Evolutionary conservation across 2,888 invertebrate species (phyloP).

Genomic region (Ophioninae sp.): DNA sequence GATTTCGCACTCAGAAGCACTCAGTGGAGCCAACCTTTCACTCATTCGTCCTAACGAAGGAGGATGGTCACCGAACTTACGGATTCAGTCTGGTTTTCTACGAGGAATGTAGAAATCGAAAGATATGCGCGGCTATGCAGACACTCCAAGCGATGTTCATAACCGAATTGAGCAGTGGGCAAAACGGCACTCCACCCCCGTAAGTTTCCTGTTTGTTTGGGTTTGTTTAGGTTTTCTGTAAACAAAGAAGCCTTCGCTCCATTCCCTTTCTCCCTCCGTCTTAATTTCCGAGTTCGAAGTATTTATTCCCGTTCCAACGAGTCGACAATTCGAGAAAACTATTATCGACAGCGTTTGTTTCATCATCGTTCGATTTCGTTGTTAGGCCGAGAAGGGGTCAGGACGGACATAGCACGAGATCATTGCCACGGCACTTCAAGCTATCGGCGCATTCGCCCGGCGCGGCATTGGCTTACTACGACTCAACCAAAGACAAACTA

Average conservation of each 20-base stretch:
- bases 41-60: slow-evolving; percentile 97
- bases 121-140: slow-evolving; percentile 98
- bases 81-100: slow-evolving; percentile 98
- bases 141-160: slow-evolving; percentile 96
- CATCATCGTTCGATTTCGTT: slow-evolving; percentile 19
- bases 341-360: not conserved
- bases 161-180: slow-evolving; percentile 93
- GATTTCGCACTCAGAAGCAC: slow-evolving; percentile 97
- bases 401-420: slow-evolving; percentile 89
- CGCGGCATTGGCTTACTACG: slow-evolving; percentile 93
- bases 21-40: slow-evolving; percentile 93
- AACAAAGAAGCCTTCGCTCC: too few relatives aligned
- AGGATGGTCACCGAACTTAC: slow-evolving; percentile 97
- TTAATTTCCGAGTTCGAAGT: not conserved
- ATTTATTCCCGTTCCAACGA: not conserved
- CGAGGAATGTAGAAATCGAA: slow-evolving; percentile 95
- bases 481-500: slow-evolving; percentile 95
- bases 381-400: slow-evolving; percentile 77
- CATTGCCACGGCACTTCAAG: slow-evolving; percentile 94
- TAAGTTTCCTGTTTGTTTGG: slow-evolving; percentile 72
- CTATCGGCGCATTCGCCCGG: slow-evolving; percentile 89
- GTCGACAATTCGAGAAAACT: not conserved
- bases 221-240: too few relatives aligned
- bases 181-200: slow-evolving; percentile 81
- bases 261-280: not conserved